Conservation (phyloP, 2,797 vertebrate species). For the Macropus fuliginosus region DNA sequence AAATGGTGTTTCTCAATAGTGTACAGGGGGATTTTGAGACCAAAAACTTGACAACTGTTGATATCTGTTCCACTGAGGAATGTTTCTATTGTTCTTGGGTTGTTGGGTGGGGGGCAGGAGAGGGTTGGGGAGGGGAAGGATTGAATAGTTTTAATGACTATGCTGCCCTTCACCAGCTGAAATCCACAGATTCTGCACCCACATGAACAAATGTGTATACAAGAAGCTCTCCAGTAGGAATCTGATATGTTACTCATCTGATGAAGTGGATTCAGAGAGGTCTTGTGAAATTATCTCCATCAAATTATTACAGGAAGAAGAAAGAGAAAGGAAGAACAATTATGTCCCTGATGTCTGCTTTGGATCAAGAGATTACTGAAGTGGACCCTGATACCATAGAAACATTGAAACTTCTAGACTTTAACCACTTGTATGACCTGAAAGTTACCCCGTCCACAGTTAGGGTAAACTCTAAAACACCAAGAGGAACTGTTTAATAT, state of each 20-base stretch:
- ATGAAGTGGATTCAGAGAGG: background rate
- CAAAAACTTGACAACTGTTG: background rate
- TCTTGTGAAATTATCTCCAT: background rate
- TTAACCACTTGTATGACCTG: background rate
- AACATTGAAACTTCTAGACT: slow-evolving; percentile 95
- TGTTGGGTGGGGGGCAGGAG: background rate
- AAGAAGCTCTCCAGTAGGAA: background rate
- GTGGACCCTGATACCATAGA: slow-evolving; percentile 99
- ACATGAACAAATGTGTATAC: background rate
- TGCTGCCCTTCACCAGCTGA: background rate
- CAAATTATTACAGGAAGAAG: background rate
- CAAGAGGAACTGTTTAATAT: background rate
- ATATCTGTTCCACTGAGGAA: background rate
- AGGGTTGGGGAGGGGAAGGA: background rate
- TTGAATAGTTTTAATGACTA: background rate
- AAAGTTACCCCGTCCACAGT: background rate
- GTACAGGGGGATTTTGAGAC: background rate
- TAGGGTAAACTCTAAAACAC: background rate
- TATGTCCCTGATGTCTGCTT: slow-evolving; percentile 88
- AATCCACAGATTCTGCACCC: background rate
- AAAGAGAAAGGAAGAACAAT: background rate
- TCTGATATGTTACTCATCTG: background rate
- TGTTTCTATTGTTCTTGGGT: background rate
- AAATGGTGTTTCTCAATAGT: background rate
- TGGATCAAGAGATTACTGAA: slow-evolving; percentile 98